Conservation (phyloP, 2,888 invertebrate genomes). For the Agapetus fuscipes region DNA sequence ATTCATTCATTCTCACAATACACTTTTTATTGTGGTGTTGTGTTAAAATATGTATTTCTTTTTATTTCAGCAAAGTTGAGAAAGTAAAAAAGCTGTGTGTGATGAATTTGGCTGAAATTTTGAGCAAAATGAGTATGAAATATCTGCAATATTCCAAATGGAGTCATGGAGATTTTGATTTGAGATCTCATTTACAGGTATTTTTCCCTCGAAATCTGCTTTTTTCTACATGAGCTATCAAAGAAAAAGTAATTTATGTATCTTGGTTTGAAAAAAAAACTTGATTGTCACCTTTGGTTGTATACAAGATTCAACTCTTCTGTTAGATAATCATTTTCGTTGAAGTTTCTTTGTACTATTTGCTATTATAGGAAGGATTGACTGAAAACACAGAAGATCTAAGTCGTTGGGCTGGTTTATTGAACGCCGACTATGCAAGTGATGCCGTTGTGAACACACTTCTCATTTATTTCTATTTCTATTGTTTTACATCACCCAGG, state of each 20-base stretch:
- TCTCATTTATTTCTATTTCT: slow-evolving; percentile 16
- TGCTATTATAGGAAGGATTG: slow-evolving; percentile 17
- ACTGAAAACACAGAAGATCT: slow-evolving; percentile 8
- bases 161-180: slow-evolving; percentile 8
- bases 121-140: slow-evolving; percentile 9
- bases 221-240: no score
- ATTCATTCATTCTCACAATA: not conserved
- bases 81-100: slow-evolving; percentile 12
- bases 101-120: slow-evolving; percentile 13
- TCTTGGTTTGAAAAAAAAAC: not conserved
- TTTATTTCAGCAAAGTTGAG: slow-evolving; percentile 7
- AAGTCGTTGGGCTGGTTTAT: slow-evolving; percentile 9
- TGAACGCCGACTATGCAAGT: slow-evolving; percentile 9
- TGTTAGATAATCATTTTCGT: not conserved
- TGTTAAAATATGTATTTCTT: not conserved
- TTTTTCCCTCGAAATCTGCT: no score
- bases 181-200: slow-evolving; percentile 15
- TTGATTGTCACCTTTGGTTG: not conserved
- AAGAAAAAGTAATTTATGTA: no score
- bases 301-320: not conserved
- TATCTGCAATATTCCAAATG: slow-evolving; percentile 11
- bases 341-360: no score
- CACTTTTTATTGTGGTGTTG: not conserved
- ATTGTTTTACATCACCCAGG: slow-evolving; percentile 11
- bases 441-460: slow-evolving; percentile 12